Evolutionary conservation across 2,797 vertebrate genomes (phyloP).

Genomic region (Melanotaenia parkinsoni): DNA sequence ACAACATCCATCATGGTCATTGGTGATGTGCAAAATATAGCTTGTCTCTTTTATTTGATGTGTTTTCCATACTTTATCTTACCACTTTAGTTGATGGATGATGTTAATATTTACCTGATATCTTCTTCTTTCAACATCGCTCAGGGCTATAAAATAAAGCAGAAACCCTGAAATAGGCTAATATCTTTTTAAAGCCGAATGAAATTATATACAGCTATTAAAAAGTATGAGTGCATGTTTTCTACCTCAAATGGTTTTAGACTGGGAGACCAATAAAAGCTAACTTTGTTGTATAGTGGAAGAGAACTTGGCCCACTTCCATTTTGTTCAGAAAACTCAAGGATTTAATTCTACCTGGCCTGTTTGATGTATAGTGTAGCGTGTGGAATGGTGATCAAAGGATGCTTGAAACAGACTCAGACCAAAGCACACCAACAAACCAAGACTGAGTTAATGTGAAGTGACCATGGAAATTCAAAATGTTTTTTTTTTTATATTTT

Average conservation of each 20-base stretch:
- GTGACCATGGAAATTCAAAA: background rate
- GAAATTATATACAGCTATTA: constrained; percentile 51
- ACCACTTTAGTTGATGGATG: constrained; percentile 71
- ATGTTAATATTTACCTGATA: constrained; percentile 72
- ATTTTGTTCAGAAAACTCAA: constrained; percentile 50
- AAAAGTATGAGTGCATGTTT: constrained; percentile 44
- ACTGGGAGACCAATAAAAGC: constrained; percentile 66
- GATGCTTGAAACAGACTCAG: constrained; percentile 39
- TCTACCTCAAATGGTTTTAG: constrained; percentile 54
- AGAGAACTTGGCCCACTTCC: constrained; percentile 61
- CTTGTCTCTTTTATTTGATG: constrained; percentile 19
- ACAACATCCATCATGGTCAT: constrained; percentile 49
- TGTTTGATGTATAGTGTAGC: constrained; percentile 40
- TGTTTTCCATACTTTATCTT: constrained; percentile 31
- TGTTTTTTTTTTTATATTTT: background rate
- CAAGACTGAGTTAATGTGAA: constrained; percentile 10
- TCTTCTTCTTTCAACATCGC: constrained; percentile 14
- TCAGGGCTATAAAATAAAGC: constrained; percentile 23
- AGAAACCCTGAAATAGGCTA: constrained; percentile 51
- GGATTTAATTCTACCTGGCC: constrained; percentile 45
- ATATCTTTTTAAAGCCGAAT: constrained; percentile 49
- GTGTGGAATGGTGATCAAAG: constrained; percentile 31
- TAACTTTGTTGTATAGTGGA: constrained; percentile 60
- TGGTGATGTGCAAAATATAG: constrained; percentile 47
- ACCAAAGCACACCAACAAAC: constrained; percentile 16